Evolutionary conservation across 2,888 invertebrate genomes (phyloP).

Genomic region (Harpalus rufipes): DNA sequence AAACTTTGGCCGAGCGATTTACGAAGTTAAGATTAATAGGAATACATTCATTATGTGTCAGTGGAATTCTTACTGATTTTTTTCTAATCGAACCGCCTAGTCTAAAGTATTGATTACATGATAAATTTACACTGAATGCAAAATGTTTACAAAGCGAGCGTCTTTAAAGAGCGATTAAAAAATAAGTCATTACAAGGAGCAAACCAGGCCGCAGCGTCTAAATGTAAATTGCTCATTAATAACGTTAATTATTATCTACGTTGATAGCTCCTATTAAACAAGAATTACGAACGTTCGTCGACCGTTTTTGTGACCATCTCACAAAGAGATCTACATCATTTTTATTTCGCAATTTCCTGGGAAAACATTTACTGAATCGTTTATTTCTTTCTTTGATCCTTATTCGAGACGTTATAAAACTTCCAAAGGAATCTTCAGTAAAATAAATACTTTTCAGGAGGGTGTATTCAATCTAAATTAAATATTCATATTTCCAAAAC

Average conservation of each 20-base stretch:
- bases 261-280: slow-evolving; percentile 43
- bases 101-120: not conserved
- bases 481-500: too few species aligned
- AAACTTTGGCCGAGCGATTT: not conserved
- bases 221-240: slow-evolving; percentile 60
- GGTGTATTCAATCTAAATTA: too few species aligned
- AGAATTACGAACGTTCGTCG: slow-evolving; percentile 41
- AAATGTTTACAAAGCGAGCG: not conserved
- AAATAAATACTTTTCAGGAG: not conserved
- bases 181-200: slow-evolving; percentile 4
- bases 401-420: not conserved
- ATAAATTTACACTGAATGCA: not conserved
- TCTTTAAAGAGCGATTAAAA: slow-evolving; percentile 20
- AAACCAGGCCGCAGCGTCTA: slow-evolving; percentile 9
- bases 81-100: not conserved
- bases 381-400: not conserved
- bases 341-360: slow-evolving; percentile 33
- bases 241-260: slow-evolving; percentile 55
- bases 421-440: not conserved
- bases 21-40: slow-evolving; percentile 16
- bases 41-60: slow-evolving; percentile 39
- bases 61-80: not conserved
- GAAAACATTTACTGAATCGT: not conserved
- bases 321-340: slow-evolving; percentile 34
- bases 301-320: slow-evolving; percentile 24